Conservation (phyloP, 1,140 invertebrate species). For the Rhopalosiphum padi region DNA sequence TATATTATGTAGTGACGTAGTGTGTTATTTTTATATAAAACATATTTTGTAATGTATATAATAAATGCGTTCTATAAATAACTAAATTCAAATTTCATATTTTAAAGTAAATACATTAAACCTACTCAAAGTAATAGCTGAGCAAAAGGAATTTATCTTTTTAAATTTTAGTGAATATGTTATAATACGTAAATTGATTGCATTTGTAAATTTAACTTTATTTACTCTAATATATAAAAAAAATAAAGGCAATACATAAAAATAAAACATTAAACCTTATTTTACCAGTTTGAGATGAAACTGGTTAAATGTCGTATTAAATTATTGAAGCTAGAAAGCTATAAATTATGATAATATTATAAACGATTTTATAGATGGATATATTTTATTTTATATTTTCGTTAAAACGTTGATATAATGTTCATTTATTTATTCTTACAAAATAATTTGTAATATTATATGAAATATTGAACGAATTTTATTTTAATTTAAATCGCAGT, state of each 20-base stretch:
- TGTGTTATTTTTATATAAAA: neutral
- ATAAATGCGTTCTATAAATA: neutral
- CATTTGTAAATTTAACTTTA: neutral
- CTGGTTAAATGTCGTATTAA: neutral
- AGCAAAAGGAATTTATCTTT: neutral
- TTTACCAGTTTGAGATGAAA: neutral
- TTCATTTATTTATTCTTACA: neutral
- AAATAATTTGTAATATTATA: neutral
- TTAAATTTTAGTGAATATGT: neutral
- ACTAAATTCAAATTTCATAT: neutral
- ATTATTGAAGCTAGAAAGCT: neutral
- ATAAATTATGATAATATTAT: neutral
- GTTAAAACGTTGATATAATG: neutral
- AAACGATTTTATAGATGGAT: neutral
- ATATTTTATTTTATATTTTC: neutral
- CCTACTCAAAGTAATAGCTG: neutral
- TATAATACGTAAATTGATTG: neutral
- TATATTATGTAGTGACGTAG: neutral
- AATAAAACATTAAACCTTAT: neutral
- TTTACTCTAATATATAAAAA: neutral
- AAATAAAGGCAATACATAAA: neutral
- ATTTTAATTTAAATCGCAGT: no score
- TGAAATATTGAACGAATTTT: neutral
- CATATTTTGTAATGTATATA: neutral
- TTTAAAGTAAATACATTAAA: neutral